A percentile compares a stretch with the other conserved stretches of the same genome.
Evolutionary conservation across 2,797 vertebrate genomes (phyloP).

Genomic region (Eulemur albifrons): DNA sequence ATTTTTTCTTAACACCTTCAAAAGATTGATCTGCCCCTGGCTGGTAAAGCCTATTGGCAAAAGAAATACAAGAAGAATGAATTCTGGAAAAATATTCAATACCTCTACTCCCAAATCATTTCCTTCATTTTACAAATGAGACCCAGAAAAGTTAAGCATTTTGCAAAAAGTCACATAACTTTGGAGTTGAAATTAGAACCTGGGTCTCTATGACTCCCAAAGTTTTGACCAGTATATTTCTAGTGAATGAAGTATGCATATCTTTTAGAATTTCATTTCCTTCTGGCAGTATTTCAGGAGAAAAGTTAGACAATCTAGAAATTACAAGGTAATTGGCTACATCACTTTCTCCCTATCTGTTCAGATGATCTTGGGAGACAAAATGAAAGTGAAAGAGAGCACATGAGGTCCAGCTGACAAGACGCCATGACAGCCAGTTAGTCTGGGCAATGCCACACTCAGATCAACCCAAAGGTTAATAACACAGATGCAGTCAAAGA

Average conservation of each 20-base stretch:
- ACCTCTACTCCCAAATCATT: background rate
- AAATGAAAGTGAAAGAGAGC: conserved; percentile 38
- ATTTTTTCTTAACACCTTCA: background rate
- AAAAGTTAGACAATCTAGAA: conserved; percentile 6
- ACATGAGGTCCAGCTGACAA: background rate
- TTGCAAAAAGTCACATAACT: background rate
- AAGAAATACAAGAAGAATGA: background rate
- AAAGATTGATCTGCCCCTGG: background rate
- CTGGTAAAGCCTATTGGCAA: background rate
- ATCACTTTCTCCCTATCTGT: background rate
- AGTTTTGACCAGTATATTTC: background rate
- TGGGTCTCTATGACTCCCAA: background rate
- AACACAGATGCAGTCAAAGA: conserved; percentile 47
- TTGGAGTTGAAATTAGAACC: conserved; percentile 2
- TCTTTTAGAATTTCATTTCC: conserved; percentile 13
- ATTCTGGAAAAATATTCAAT: background rate
- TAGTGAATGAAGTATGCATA: background rate
- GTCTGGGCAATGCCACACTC: background rate
- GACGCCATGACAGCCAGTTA: conserved; percentile 24
- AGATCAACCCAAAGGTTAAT: conserved; percentile 61
- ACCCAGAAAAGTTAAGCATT: background rate
- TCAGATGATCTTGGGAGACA: conserved; percentile 17
- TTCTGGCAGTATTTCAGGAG: background rate
- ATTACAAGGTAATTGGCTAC: conserved; percentile 13
- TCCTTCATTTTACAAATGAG: background rate